phyloP scores from a whole-genome alignment of 2,888 invertebrate genomes.

The Molorchus minor region DNA sequence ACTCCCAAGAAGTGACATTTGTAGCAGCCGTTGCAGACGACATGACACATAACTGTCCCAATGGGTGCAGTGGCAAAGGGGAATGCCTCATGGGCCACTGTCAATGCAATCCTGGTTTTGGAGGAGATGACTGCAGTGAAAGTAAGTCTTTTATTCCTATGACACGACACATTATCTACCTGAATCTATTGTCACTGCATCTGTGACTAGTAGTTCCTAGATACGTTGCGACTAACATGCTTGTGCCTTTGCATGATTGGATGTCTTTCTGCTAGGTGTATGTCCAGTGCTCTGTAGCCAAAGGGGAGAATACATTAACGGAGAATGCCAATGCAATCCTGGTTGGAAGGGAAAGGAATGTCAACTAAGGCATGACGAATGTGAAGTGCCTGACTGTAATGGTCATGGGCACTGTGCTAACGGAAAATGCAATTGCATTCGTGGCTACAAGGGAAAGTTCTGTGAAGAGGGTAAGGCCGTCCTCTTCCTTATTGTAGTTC shows the following conservation, averaged over 20 bases:
- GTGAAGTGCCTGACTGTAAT: constrained; percentile 95
- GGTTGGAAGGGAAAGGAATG: constrained; percentile 99
- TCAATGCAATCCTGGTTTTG: constrained; percentile 95
- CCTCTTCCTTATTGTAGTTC: neutral
- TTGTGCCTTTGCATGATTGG: constrained; percentile 43
- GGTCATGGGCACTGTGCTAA: constrained; percentile 96
- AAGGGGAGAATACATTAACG: constrained; percentile 95
- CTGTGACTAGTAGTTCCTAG: constrained; percentile 6
- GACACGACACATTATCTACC: constrained; percentile 4
- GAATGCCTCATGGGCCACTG: constrained; percentile 95
- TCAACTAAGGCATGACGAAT: constrained; percentile 92
- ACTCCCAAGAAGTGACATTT: constrained; percentile 87
- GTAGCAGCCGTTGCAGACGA: constrained; percentile 87
- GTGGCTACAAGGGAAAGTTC: constrained; percentile 94
- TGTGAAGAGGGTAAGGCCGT: constrained; percentile 81
- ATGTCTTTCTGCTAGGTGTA: constrained; percentile 70
- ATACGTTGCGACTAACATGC: constrained; percentile 23
- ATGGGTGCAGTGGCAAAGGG: constrained; percentile 96
- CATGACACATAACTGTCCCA: constrained; percentile 95
- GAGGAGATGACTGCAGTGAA: constrained; percentile 95
- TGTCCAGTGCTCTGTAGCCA: constrained; percentile 98
- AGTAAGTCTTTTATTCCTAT: constrained; percentile 71
- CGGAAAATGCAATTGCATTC: constrained; percentile 93
- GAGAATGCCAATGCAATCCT: constrained; percentile 95
- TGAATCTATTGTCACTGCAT: constrained; percentile 1